Evolutionary conservation across 2,888 invertebrate species (phyloP), one percentile per base, ranked within the genome.

Genomic region (Torymus texanus): DNA sequence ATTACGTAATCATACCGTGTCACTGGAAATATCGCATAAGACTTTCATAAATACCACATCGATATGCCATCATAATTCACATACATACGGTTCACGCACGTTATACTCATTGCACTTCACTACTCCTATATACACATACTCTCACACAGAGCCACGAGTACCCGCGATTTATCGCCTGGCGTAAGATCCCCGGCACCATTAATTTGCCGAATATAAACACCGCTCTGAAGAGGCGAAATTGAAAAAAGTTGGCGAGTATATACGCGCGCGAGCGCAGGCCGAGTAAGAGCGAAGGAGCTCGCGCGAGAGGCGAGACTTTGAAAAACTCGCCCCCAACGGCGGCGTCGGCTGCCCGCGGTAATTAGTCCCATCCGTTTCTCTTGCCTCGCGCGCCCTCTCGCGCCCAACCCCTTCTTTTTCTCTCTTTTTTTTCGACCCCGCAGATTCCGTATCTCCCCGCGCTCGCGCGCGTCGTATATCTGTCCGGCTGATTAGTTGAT

Each of bases 401-500:
- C 21, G 21, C 21, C 21, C 21, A 21, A 21, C 21, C 21, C 13
- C 65, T 51, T 29, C 68, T 61, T 24, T 53, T 11, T 16, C 41
- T 8, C 10, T 21, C 2, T 21, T 21, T 14, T 51, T 13, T 66
- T 70, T 70, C 11, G 66, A 14, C 18, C 16, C 53, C 21, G 24
- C 50, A 62, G 51, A 62, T 66, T 59, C 71, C 21, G 24, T 24
- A 62, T 24, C 55, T 58, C 53, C 71, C 18, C 61, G 16, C 50
- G 12, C 55, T n/a, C n/a, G n/a, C n/a, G n/a, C n/a, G n/a, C n/a
- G 41, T 58, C 63, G 68, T 81, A 78, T 81, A 81, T 78, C 75
- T 75, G 75, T 63, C 65, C 59, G 21, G 65, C 65, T 76, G 81
- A 81, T 81, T 79, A 79, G 81, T 79, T 79, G 76, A 81, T 83